phyloP scores from a whole-genome alignment of 2,113 vertebrate genomes.

The Grammomys dolichurus region DNA sequence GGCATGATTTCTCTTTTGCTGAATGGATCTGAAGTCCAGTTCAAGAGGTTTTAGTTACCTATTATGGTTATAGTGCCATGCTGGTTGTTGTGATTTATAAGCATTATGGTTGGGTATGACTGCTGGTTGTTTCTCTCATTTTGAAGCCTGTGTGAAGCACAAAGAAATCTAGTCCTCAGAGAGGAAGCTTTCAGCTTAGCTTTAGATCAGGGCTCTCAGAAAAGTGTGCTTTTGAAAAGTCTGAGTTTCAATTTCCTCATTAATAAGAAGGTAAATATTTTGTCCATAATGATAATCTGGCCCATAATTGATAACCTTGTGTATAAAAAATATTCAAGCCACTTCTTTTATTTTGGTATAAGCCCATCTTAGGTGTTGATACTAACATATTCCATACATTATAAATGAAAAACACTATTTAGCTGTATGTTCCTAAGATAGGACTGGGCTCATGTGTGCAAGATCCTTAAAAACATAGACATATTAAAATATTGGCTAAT shows the following conservation, averaged over 20 bases:
- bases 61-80: neutral
- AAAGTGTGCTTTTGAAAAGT: neutral
- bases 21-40: neutral
- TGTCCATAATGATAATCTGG: neutral
- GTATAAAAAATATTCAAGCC: neutral
- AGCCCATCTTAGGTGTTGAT: neutral
- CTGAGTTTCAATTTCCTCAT: neutral
- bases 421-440: neutral
- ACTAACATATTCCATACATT: neutral
- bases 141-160: neutral
- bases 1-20: neutral
- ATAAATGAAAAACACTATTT: neutral
- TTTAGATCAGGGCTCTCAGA: neutral
- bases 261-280: neutral
- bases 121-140: neutral
- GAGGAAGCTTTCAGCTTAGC: neutral
- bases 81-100: neutral
- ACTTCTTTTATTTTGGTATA: neutral
- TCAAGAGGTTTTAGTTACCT: neutral
- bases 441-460: neutral
- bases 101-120: neutral
- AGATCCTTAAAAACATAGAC: neutral
- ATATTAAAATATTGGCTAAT: neutral
- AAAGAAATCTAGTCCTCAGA: neutral
- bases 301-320: neutral